Percentiles rank a stretch among this genome's conserved stretches.
phyloP scores from a whole-genome alignment of 2,797 vertebrate genomes.

The Mus caroli region DNA sequence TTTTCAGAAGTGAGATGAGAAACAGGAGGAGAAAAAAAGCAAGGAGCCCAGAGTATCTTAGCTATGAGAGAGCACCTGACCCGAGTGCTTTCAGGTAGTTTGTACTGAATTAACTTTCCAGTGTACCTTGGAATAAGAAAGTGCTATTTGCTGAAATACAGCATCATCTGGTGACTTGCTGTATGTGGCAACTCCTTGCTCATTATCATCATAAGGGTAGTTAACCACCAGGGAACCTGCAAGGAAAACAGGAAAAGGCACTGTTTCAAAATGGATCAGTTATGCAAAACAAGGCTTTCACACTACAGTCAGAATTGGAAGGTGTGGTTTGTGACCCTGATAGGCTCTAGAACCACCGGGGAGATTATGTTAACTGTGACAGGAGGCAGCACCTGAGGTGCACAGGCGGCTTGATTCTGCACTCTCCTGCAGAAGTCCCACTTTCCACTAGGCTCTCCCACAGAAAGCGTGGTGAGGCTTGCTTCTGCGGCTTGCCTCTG shows the following conservation, averaged over 20 bases:
- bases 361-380: neutral
- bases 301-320: neutral
- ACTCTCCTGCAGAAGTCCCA: too few species aligned
- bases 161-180: conserved; percentile 95
- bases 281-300: conserved; percentile 52
- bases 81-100: neutral
- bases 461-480: too few species aligned
- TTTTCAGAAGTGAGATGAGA: conserved; percentile 24
- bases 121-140: conserved; percentile 95
- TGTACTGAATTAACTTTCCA: conserved; percentile 36
- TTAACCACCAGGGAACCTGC: conserved; percentile 98
- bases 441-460: too few species aligned
- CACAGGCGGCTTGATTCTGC: too few species aligned
- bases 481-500: too few species aligned
- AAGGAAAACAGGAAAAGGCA: conserved; percentile 72
- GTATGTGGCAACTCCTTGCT: conserved; percentile 89
- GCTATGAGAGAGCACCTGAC: neutral
- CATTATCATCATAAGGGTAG: conserved; percentile 96
- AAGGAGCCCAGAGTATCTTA: neutral
- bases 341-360: neutral
- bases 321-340: neutral
- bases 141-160: conserved; percentile 94
- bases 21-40: neutral
- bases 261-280: conserved; percentile 52
- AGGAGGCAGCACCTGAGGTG: neutral